Evolutionary conservation across 2,888 invertebrate species (phyloP), one percentile per base, ranked within the genome.

Genomic region (Volucella inanis): DNA sequence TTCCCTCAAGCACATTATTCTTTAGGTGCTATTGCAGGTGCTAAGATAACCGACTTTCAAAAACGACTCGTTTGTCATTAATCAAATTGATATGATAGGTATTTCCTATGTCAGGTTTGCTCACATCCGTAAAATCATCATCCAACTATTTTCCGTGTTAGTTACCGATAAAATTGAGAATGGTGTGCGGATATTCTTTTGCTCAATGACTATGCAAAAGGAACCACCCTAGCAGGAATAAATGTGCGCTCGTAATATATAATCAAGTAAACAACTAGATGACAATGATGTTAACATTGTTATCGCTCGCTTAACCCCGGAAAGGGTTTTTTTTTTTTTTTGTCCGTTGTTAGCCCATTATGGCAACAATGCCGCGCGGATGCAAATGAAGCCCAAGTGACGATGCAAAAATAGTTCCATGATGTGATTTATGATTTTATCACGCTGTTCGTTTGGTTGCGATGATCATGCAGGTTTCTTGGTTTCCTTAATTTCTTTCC

Each of bases 361-460:
- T 50, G 22, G 12, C 12, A 45, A 50, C 4, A 50, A 10, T 10
- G 52, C 54, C n/a, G 54, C 11, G 43, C 64, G 45, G 72, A 85
- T 85, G 85, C 85, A 85, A 85, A 85, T 85, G 85, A 85, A 85
- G 62, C 45, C 49, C 75, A 62, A 81, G 57, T 85, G 85, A 85
- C 85, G 71, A 50, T 57, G 85, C 81, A 43, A 76, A 85, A 77
- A 81, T 59, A 80, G 80, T 76, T 85, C 62, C 72, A 81, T 67
- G 71, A 76, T 81, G 76, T 85, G 85, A 85, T 85, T 85, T 85
- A 85, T 85, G 80, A 64, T 71, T 75, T 59, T 64, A 61, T 78
- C 62, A 74, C 38, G 39, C 49, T n/a, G 49, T 49, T 39, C 45
- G 41, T 10, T 14, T 70, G 49, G 12, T 54, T 57, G 45, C 47